phyloP scores from a whole-genome alignment of 2,113 vertebrate genomes.

The Laterallus jamaicensis region DNA sequence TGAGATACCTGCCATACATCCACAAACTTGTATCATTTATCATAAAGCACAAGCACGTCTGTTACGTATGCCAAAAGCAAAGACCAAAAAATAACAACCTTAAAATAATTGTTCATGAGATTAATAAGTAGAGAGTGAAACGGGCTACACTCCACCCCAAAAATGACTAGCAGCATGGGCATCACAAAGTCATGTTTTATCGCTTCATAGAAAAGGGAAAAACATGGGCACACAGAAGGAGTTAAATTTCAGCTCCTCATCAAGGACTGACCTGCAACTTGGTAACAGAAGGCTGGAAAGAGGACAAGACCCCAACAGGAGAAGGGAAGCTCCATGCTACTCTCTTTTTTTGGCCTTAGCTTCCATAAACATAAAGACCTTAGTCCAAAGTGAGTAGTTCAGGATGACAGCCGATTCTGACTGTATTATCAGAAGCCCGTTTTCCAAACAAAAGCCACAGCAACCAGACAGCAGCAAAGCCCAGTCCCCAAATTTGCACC shows the following conservation, averaged over 20 bases:
- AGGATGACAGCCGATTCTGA: background rate
- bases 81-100: background rate
- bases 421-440: background rate
- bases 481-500: background rate
- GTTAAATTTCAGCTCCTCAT: background rate
- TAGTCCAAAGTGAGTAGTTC: background rate
- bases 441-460: background rate
- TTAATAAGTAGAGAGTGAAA: background rate
- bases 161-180: background rate
- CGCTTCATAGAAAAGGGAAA: background rate
- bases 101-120: background rate
- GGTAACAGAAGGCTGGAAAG: background rate
- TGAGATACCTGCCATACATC: background rate
- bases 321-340: accelerated
- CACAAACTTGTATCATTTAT: background rate
- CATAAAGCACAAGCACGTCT: background rate
- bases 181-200: background rate
- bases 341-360: background rate
- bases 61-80: background rate
- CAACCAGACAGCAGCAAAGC: background rate
- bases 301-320: background rate
- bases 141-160: background rate
- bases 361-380: background rate
- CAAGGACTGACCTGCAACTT: background rate
- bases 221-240: accelerated